Evolutionary conservation across 2,113 vertebrate species (phyloP).

Genomic region (Paraplagusia blochii): DNA sequence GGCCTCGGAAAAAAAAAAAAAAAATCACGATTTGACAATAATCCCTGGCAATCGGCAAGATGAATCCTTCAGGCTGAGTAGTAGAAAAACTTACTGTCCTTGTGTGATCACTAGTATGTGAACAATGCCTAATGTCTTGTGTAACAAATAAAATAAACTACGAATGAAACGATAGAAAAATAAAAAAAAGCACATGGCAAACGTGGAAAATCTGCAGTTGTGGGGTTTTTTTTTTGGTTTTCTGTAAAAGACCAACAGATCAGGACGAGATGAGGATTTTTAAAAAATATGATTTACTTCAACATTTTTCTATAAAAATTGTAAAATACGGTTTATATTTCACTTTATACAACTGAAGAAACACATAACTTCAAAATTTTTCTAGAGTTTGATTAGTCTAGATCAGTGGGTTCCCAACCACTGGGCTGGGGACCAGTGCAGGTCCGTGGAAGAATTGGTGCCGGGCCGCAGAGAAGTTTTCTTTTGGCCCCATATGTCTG

Average conservation of each 20-base stretch:
- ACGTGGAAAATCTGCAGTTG: conserved; percentile 48
- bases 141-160: conserved; percentile 79
- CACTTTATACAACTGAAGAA: too few relatives aligned
- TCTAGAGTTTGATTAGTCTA: too few relatives aligned
- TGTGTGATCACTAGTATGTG: conserved; percentile 79
- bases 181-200: conserved; percentile 75
- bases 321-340: too few relatives aligned
- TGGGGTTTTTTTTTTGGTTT: conserved; percentile 14
- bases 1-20: conserved; percentile 64
- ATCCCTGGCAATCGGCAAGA: conserved; percentile 68
- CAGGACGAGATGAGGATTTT: too few relatives aligned
- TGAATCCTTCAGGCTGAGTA: conserved; percentile 67
- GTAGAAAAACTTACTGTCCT: conserved; percentile 75
- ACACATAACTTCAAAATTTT: too few relatives aligned
- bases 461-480: too few relatives aligned
- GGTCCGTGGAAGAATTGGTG: too few relatives aligned
- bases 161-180: conserved; percentile 76
- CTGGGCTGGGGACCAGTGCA: too few relatives aligned
- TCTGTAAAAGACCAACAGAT: neutral
- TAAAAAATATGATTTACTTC: too few relatives aligned
- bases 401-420: too few relatives aligned
- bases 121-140: conserved; percentile 79
- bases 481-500: too few relatives aligned
- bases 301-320: too few relatives aligned
- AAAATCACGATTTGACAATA: conserved; percentile 58